Conservation (phyloP, 2,888 invertebrate genomes). For the Mimumesa dahlbomi region DNA sequence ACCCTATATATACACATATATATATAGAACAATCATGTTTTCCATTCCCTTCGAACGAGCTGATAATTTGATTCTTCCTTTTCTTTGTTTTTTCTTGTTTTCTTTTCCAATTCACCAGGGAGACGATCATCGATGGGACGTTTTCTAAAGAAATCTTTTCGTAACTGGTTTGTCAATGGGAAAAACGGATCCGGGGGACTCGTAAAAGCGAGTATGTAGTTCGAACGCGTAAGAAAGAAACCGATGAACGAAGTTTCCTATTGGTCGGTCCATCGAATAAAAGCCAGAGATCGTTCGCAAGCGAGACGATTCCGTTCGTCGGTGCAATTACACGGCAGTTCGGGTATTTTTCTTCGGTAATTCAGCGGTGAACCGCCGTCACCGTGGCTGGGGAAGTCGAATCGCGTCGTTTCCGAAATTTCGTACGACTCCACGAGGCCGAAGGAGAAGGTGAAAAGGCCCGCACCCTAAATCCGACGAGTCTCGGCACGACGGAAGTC, state of each 20-base stretch:
- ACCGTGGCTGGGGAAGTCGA: conserved; percentile 1
- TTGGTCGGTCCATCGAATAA: no score
- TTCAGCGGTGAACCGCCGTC: conserved; percentile 1
- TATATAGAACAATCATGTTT: conserved; percentile 12
- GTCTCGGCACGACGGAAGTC: conserved; percentile 29
- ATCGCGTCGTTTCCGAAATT: conserved; percentile 16
- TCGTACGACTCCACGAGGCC: not conserved
- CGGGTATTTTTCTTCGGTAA: conserved; percentile 18
- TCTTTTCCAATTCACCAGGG: no score
- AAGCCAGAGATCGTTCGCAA: no score
- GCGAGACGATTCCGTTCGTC: not conserved
- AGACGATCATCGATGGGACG: no score
- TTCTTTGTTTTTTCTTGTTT: no score
- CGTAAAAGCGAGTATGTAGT: no score
- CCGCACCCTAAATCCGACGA: not conserved
- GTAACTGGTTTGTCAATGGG: no score
- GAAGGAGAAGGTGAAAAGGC: not conserved
- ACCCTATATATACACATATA: no score
- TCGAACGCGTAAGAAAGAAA: no score
- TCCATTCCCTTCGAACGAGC: not conserved
- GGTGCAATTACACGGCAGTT: conserved; percentile 27
- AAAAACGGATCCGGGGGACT: no score
- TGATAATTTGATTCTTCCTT: not conserved
- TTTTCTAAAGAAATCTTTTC: no score
- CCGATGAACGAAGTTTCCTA: no score